phyloP scores from a whole-genome alignment of 2,888 invertebrate genomes.

The Leptothorax acervorum region DNA sequence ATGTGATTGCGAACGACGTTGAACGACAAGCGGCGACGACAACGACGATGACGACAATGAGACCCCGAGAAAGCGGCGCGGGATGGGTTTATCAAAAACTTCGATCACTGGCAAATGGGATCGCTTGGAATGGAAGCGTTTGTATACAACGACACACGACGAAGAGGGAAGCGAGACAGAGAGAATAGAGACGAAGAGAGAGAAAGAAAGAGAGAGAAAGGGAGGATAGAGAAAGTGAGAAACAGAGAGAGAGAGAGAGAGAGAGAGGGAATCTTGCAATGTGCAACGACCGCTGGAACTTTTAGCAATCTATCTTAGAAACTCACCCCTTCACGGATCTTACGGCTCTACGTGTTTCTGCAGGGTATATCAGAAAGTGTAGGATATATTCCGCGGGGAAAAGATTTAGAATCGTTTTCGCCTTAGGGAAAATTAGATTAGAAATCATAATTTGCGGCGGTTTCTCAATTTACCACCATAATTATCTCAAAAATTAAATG shows the following conservation, averaged over 20 bases:
- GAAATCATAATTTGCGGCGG: not conserved
- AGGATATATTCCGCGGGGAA: not conserved
- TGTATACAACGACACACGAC: conserved; percentile 48
- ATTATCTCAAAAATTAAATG: not conserved
- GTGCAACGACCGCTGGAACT: conserved; percentile 54
- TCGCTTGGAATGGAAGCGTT: conserved; percentile 56
- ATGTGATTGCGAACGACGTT: conserved; percentile 51
- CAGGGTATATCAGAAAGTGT: not conserved
- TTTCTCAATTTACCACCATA: not conserved
- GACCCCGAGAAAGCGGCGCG: conserved; percentile 30
- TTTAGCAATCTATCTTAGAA: conserved; percentile 63
- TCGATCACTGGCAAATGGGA: conserved; percentile 62
- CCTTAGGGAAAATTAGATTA: conserved; percentile 1
- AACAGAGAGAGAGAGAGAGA: too few species aligned
- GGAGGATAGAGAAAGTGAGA: too few species aligned
- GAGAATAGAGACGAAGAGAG: not conserved
- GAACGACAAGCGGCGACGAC: conserved; percentile 40
- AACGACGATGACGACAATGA: conserved; percentile 53
- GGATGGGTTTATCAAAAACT: conserved; percentile 60
- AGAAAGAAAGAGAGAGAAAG: not conserved
- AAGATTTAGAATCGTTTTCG: not conserved
- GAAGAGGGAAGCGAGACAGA: conserved; percentile 1
- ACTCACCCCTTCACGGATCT: conserved; percentile 42
- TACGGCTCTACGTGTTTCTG: conserved; percentile 15
- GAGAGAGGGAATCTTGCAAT: conserved; percentile 11